These are phyloP conservation scores for Nycticryphes semicollaris DNA, from an alignment of 2,113 vertebrate genomes.

Conservation along the genomic window DNA sequence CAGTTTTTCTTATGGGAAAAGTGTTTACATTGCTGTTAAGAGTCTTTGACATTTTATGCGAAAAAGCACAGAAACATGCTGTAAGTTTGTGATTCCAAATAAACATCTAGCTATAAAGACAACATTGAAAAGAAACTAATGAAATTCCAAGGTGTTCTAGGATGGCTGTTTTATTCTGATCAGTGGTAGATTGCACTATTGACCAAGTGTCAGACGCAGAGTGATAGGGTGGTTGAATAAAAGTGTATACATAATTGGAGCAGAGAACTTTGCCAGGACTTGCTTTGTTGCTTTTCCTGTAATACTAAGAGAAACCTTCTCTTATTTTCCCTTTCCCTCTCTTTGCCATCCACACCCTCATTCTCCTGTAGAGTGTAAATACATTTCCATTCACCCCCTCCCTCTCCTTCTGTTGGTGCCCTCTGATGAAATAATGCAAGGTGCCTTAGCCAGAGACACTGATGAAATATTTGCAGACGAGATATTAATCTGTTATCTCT, in stretches of 20 bases:
- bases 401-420: conserved; percentile 33
- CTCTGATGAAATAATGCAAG: conserved; percentile 75
- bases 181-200: conserved; percentile 93
- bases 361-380: conserved; percentile 36
- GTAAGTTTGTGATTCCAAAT: conserved; percentile 80
- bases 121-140: conserved; percentile 85
- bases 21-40: conserved; percentile 2
- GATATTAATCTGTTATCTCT: conserved; percentile 84
- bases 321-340: conserved; percentile 26
- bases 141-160: conserved; percentile 88
- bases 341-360: neutral
- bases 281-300: conserved; percentile 69
- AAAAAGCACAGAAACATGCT: conserved; percentile 55
- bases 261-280: conserved; percentile 82
- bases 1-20: neutral
- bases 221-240: conserved; percentile 89
- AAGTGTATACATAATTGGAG: conserved; percentile 88
- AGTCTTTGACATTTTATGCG: conserved; percentile 53
- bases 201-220: conserved; percentile 90
- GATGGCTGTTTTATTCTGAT: conserved; percentile 89
- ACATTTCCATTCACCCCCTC: conserved; percentile 29
- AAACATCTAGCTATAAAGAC: conserved; percentile 81
- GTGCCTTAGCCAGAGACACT: conserved; percentile 67
- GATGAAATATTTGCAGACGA: conserved; percentile 81
- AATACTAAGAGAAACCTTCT: conserved; percentile 76